Evolutionary conservation across 64 coral and sea anemone species (phyloP).

Genomic region (Stichodactyla helianthus): DNA sequence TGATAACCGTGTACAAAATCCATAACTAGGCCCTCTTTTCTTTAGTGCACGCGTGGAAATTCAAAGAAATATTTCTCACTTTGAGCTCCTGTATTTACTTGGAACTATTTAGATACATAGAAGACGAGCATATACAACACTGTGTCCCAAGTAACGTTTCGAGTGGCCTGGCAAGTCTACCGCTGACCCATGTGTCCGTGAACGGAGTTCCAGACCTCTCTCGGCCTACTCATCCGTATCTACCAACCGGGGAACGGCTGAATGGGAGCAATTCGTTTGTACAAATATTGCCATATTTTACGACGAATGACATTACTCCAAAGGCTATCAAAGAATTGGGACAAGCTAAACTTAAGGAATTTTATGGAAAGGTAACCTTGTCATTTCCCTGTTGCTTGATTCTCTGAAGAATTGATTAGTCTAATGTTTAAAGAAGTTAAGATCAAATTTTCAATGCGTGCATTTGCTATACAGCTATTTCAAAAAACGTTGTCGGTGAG

Average conservation of each 20-base stretch:
- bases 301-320: slow-evolving; percentile 50
- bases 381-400: not conserved
- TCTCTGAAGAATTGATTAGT: not conserved
- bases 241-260: slow-evolving; percentile 48
- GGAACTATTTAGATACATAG: slow-evolving; percentile 40
- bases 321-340: slow-evolving; percentile 36
- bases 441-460: too few relatives aligned
- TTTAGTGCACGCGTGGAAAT: too few relatives aligned
- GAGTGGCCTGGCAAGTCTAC: slow-evolving; percentile 75
- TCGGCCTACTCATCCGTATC: slow-evolving; percentile 23
- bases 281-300: slow-evolving; percentile 63
- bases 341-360: slow-evolving; percentile 21
- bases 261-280: slow-evolving; percentile 51
- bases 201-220: slow-evolving; percentile 25
- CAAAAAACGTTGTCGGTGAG: too few relatives aligned
- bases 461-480: too few relatives aligned
- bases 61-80: too few relatives aligned
- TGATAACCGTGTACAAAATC: not conserved
- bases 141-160: slow-evolving; percentile 77
- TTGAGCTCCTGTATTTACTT: too few relatives aligned
- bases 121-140: slow-evolving; percentile 58
- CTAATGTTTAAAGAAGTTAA: too few relatives aligned
- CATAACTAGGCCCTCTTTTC: too few relatives aligned
- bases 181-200: slow-evolving; percentile 47
- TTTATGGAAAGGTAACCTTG: slow-evolving; percentile 54